These are phyloP conservation scores for Melanostigma gelatinosum DNA, from an alignment of 2,113 vertebrate genomes.

Conservation along the genomic window DNA sequence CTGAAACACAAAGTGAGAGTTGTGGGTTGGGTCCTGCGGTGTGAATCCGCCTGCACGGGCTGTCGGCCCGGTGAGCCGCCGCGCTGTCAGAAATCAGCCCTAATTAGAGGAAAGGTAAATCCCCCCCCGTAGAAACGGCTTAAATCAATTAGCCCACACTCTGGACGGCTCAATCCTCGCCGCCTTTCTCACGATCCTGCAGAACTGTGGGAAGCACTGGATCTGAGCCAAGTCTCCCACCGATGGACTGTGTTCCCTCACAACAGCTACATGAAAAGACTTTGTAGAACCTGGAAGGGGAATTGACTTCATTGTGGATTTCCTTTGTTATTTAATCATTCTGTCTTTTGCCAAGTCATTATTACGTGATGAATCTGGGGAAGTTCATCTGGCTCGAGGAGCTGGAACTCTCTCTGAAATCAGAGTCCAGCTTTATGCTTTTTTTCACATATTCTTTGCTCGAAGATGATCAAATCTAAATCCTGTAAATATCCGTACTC, in stretches of 20 bases:
- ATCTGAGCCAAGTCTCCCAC: conserved; percentile 15
- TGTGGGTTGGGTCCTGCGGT: conserved; percentile 10
- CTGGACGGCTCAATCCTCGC: conserved; percentile 69
- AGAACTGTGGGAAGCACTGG: conserved; percentile 69
- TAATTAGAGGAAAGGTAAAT: conserved; percentile 81
- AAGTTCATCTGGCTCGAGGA: neutral
- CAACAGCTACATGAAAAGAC: conserved; percentile 20
- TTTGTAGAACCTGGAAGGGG: conserved; percentile 7
- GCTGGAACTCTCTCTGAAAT: neutral
- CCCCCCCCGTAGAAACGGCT: conserved; percentile 74
- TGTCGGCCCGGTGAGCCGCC: conserved; percentile 29
- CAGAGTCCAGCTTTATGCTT: neutral
- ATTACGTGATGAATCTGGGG: neutral
- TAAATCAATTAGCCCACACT: conserved; percentile 83
- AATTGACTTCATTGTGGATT: neutral
- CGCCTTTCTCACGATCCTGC: conserved; percentile 85
- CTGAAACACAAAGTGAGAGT: neutral
- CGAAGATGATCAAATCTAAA: neutral
- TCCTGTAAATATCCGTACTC: neutral
- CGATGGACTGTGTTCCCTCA: conserved; percentile 13
- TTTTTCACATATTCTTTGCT: neutral
- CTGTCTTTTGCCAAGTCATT: conserved; percentile 6
- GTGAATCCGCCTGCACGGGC: conserved; percentile 38
- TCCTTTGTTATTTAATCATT: neutral
- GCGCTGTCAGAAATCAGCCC: conserved; percentile 78